Evolutionary conservation across 2,888 invertebrate species (phyloP).

Genomic region (Lithophane socia): DNA sequence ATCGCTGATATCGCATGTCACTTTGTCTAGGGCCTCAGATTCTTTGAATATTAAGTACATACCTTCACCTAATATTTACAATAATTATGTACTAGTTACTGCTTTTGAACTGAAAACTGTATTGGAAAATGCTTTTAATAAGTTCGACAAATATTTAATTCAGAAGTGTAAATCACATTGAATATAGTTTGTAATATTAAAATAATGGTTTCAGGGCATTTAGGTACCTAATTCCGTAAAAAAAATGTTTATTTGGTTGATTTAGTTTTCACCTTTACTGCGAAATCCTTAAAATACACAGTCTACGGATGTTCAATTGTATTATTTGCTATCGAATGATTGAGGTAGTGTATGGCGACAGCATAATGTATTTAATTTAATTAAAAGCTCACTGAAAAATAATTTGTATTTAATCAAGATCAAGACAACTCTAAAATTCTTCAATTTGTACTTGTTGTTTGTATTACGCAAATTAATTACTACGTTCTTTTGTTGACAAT

Average conservation of each 20-base stretch:
- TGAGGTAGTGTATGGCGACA: background rate
- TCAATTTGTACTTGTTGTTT: background rate
- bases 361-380: background rate
- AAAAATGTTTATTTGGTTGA: background rate
- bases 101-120: background rate
- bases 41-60: background rate
- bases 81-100: background rate
- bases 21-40: too few species aligned
- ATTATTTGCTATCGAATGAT: background rate
- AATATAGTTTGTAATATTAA: slow-evolving; percentile 2
- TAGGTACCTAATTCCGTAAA: background rate
- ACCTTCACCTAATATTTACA: background rate
- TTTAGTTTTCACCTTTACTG: too few species aligned
- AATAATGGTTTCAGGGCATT: background rate
- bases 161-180: background rate
- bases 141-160: slow-evolving; percentile 1
- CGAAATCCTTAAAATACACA: too few species aligned
- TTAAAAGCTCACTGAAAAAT: background rate
- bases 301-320: too few species aligned
- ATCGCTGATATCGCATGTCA: too few species aligned
- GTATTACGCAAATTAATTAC: background rate
- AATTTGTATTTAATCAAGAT: background rate
- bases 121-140: background rate
- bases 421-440: background rate
- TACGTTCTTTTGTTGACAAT: background rate